Evolutionary conservation across 2,797 vertebrate species (phyloP).

Genomic region (Semaprochilodus insignis): DNA sequence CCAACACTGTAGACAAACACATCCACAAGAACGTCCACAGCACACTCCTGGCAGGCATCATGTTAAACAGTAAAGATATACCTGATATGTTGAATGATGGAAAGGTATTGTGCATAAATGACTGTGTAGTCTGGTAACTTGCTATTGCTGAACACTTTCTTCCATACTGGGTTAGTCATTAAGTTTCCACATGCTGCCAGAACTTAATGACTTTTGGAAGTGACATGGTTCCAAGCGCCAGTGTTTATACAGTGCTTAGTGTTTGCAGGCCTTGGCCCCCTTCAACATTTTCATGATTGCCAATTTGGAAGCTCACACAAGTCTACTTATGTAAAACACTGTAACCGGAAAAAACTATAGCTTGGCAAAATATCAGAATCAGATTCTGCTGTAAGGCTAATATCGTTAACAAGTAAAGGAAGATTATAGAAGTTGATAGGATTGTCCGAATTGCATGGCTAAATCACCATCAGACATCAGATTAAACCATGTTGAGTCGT

Average conservation of each 20-base stretch:
- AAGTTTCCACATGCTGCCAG: slow-evolving; percentile 9
- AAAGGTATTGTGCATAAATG: neutral
- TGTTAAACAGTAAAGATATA: neutral
- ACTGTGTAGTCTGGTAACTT: no score
- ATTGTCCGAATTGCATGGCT: no score
- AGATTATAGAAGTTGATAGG: neutral
- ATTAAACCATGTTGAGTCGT: no score
- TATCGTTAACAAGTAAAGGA: neutral
- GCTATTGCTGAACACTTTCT: neutral
- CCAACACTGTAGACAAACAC: slow-evolving; percentile 13
- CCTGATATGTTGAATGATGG: neutral
- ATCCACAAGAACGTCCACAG: neutral
- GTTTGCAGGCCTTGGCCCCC: neutral
- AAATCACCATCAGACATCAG: no score
- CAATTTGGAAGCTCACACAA: neutral
- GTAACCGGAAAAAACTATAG: neutral
- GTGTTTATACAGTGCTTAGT: slow-evolving; percentile 16
- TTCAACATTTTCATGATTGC: neutral
- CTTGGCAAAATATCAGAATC: neutral
- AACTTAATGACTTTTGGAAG: slow-evolving; percentile 5
- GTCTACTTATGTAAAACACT: neutral
- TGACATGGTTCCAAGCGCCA: neutral
- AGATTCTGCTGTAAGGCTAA: neutral
- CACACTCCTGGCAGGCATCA: neutral
- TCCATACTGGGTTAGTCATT: neutral